Evolutionary conservation across 2,797 vertebrate species (phyloP), one percentile per base, ranked within the genome.

Genomic region (Trachops cirrhosus): DNA sequence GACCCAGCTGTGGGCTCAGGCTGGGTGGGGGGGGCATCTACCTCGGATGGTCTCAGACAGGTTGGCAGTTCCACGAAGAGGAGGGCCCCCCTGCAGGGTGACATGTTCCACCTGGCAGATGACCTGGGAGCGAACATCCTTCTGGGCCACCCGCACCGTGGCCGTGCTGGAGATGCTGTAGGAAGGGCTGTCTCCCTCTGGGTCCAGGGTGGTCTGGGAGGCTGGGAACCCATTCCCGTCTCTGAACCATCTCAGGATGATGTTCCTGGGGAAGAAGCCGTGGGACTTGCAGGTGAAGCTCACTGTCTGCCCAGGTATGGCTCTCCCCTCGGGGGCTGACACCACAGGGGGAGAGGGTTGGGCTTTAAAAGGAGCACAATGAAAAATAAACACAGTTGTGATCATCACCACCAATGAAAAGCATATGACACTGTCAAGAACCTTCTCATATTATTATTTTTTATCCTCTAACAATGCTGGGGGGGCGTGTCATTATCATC

Each of bases 201-300:
- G 46, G 24, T 41, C 29, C 93, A 98, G 1, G 0, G 0, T 10
- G 50, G 78, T 46, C 7, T 0, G 14, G 52, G 29, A 34, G 80
- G 9, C 11, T 0, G 0, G 0, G 52, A 98, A 18, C 4, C 0
- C 0, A 0, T 7, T 1, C 14, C 0, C 0, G 1, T 97, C 10
- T 95, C 97, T 98, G 77, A 95, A 24, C 98, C 98, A 98, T 10
- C 75, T 96, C 94, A 98, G 94, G 0, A 0, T 0, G 93, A 98
- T 97, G 1, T 82, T 0, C 16, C 1, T 0, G 6, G 98, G 98
- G 44, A 93, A 98, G 94, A 98, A 98, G 68, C 96, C 97, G 1
- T 57, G 3, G 0, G 97, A 59, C 0, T 78, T 6, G 91, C 98
- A 98, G 96, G 18, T 97, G 97, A 98, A 98, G 68, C 1, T 12